These are phyloP conservation scores for Alfaro cultratus DNA, from an alignment of 2,797 vertebrate species.

Conservation along the genomic window DNA sequence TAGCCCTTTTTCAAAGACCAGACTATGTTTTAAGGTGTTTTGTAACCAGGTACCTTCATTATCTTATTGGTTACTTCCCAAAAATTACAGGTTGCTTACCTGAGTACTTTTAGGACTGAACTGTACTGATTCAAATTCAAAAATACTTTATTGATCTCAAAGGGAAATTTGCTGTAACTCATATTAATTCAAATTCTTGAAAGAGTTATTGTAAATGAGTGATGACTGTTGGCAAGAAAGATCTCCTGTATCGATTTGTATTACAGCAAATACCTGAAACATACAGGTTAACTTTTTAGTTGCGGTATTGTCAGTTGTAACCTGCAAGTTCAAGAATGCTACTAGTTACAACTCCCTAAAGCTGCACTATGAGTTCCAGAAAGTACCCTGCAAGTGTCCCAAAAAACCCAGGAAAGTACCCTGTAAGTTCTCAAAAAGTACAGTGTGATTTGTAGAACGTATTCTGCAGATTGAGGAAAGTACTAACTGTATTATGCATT, in stretches of 20 bases:
- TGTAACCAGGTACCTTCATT: background rate
- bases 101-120: background rate
- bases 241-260: too few species aligned
- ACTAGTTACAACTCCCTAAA: background rate
- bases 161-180: too few species aligned
- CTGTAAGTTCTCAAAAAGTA: background rate
- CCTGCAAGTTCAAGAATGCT: background rate
- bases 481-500: background rate
- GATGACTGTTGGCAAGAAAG: too few species aligned
- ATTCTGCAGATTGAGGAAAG: background rate
- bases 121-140: background rate
- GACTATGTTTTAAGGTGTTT: background rate
- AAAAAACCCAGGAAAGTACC: background rate
- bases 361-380: background rate
- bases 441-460: background rate
- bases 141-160: too few species aligned
- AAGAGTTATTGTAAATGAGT: too few species aligned
- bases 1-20: background rate
- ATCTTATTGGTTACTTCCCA: background rate
- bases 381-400: background rate
- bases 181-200: too few species aligned
- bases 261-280: background rate
- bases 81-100: background rate
- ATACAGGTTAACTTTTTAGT: background rate
- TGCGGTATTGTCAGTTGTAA: background rate